phyloP scores from a whole-genome alignment of 2,888 invertebrate species.

The Drosophila formosana region DNA sequence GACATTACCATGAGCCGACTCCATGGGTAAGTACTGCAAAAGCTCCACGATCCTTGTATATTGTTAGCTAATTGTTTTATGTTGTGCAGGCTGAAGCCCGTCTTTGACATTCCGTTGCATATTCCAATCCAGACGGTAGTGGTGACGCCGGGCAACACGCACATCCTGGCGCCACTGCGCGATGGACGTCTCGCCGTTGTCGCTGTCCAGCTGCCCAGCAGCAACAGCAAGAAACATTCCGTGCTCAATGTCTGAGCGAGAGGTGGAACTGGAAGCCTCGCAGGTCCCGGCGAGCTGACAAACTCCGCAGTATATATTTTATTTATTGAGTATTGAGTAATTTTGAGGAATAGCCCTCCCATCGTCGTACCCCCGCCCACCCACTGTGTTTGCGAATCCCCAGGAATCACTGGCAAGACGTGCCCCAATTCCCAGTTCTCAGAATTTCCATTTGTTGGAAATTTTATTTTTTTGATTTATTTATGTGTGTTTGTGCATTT shows the following conservation, averaged over 20 bases:
- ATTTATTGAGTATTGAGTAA: constrained; percentile 13
- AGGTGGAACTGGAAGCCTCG: constrained; percentile 7
- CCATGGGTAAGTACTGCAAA: constrained; percentile 83
- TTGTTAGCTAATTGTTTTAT: background rate
- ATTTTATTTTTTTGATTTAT: constrained; percentile 1
- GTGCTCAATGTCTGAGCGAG: constrained; percentile 83
- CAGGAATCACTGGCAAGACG: constrained; percentile 22
- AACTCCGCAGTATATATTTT: constrained; percentile 14
- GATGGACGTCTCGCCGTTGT: constrained; percentile 87
- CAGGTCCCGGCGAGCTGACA: background rate
- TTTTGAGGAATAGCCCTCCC: background rate
- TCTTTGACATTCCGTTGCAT: constrained; percentile 86
- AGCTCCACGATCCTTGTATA: background rate
- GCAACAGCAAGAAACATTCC: constrained; percentile 83
- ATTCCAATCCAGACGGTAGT: constrained; percentile 86
- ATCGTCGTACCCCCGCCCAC: background rate
- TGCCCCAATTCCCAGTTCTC: constrained; percentile 24
- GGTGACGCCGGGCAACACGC: constrained; percentile 86
- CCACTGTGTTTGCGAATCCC: constrained; percentile 14
- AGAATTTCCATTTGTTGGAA: constrained; percentile 14
- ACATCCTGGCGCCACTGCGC: constrained; percentile 87
- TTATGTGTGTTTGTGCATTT: constrained; percentile 9
- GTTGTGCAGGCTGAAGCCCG: constrained; percentile 85
- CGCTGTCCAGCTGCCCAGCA: constrained; percentile 84
- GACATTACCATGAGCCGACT: constrained; percentile 86